Evolutionary conservation across 2,113 vertebrate genomes (phyloP), one percentile per base, ranked within the genome.

Genomic region (Ramphastos sulfuratus): DNA sequence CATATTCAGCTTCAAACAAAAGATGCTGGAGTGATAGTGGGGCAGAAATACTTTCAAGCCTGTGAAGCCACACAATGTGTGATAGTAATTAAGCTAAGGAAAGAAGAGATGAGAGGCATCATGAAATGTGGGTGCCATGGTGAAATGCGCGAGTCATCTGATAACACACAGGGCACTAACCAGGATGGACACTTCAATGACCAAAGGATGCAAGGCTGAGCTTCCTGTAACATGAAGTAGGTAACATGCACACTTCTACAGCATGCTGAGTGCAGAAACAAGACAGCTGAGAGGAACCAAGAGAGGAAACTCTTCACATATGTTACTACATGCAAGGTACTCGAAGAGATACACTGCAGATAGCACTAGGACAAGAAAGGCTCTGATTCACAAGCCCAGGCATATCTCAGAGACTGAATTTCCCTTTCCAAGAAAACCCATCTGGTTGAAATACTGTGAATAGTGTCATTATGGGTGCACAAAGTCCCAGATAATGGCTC

Each of bases 141-240:
- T 17, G 16, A 46, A 46, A 18, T 46, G 44, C 18, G 16, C 31
- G 21, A 67, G 48, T 27, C 54, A 23, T 9, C 15, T 35, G 50
- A 33, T 37, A 46, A 3, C 81, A 64, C 46, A 42, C 24, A 78
- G 21, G 71, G 56, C 70, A 28, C 55, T 2, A 61, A 42, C 24
- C 56, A 84, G 27, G 30, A 67, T 7, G 24, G 42, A 17, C 55
- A 55, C 7, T 28, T 5, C 0, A 0, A 33, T 10, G 24, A 35
- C 46, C 56, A 52, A 65, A 65, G 61, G 37, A 84, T n/a, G 24
- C 24, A 65, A 35, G 60, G 39, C 18, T 65, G 50, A 3, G 31
- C 74, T 10, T 56, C 39, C 37, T 46, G 27, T 15, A 39, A 31
- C 23, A 50, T 0, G 0, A 39, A 61, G 37, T 21, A 35, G 12